Conservation (phyloP, 2,113 vertebrate species). For the Lonchura striata region DNA sequence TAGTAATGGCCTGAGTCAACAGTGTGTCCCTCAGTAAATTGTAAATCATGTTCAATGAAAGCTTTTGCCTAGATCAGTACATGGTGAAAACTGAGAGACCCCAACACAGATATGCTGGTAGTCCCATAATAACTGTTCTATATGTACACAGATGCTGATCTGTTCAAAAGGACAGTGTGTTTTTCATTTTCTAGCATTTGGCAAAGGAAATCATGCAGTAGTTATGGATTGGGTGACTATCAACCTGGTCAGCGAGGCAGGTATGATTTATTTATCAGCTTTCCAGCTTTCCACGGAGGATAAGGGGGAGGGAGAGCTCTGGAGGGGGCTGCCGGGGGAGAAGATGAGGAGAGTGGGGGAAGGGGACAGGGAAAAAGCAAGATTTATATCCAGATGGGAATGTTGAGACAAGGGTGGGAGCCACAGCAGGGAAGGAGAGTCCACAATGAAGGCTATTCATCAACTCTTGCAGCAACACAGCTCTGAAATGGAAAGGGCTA, state of each 20-base stretch:
- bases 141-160: constrained; percentile 43
- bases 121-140: constrained; percentile 41
- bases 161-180: constrained; percentile 49
- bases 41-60: constrained; percentile 20
- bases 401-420: constrained; percentile 60
- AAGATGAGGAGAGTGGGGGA: constrained; percentile 22
- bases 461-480: constrained; percentile 26
- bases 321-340: not conserved
- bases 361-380: constrained; percentile 32
- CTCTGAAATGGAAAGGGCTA: constrained; percentile 51
- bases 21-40: not conserved
- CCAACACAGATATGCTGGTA: constrained; percentile 5
- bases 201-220: constrained; percentile 35
- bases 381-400: constrained; percentile 72
- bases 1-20: not conserved
- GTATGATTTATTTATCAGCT: constrained; percentile 66
- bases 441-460: constrained; percentile 74
- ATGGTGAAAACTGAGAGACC: not conserved
- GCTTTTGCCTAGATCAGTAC: not conserved
- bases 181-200: constrained; percentile 59
- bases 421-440: constrained; percentile 14
- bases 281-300: constrained; percentile 34
- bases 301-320: not conserved
- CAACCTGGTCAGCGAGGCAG: not conserved
- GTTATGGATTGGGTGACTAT: constrained; percentile 70